Evolutionary conservation across 2,113 vertebrate species (phyloP), one percentile per base, ranked within the genome.

Genomic region (Colossoma macropomum): DNA sequence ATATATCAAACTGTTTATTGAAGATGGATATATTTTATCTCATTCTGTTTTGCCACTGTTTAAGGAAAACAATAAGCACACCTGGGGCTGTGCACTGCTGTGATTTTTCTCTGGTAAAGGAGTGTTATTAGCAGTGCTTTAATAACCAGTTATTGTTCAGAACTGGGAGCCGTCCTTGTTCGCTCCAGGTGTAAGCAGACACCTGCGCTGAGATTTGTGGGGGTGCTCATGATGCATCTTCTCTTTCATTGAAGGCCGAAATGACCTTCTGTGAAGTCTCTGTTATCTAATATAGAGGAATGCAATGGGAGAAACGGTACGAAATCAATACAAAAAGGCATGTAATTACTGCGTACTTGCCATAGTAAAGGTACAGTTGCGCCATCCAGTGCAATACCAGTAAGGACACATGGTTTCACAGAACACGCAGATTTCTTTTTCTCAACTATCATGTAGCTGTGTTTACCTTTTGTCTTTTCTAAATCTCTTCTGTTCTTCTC

Each of bases 211-310:
- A 50, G 71, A 25, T 48, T 32, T 48, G 68, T 45, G n/a, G 48
- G 19, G 66, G n/a, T 27, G 50, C 5, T 60, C 27, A 11, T 80
- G 25, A 59, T 17, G 16, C 19, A 1, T 48, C 12, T 45, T 60
- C 13, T 27, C 32, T 32, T 80, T 72, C 41, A 71, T n/a, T 34
- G 34, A 56, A 27, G 13, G 30, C 15, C 52, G 77, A 79, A 45
- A 54, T 69, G 77, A 79, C 77, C 77, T 79, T 79, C 21, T 52
- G 66, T 0, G 5, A 52, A 38, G 41, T 23, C 62, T 50, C 8
- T 23, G 25, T 54, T 34, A 27, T 68, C 52, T 69, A 56, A 70
- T 71, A 54, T 0, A 5, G 32, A 41, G 12, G n/a, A 21, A 45
- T 9, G 32, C 30, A n/a, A 56, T 34, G 77, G 25, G 65, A 59